These are phyloP conservation scores for Podarcis siculus DNA, from an alignment of 2,797 vertebrate genomes.

Conservation along the genomic window DNA sequence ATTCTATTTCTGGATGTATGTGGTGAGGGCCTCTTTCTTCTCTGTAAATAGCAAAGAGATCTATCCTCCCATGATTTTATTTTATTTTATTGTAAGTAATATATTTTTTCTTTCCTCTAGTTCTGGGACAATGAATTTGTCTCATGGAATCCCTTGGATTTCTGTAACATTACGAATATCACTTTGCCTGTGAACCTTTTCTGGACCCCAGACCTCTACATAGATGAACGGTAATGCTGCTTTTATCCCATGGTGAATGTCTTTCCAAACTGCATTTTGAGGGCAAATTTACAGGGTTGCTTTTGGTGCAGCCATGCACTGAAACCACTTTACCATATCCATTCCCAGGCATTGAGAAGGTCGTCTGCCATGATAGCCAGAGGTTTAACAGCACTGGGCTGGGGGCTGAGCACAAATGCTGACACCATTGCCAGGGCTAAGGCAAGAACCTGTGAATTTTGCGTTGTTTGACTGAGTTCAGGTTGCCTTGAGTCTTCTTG, in stretches of 20 bases:
- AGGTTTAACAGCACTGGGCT: not conserved
- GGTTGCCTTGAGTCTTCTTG: not conserved
- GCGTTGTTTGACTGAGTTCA: not conserved
- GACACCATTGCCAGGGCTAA: not conserved
- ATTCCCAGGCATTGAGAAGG: not conserved
- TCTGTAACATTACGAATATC: constrained; percentile 70
- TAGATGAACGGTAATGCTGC: constrained; percentile 60
- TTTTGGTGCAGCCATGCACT: too few species aligned
- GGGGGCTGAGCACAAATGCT: too few species aligned
- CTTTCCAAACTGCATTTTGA: not conserved
- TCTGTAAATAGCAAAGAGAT: not conserved
- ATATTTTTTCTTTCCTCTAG: constrained; percentile 43
- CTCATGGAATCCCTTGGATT: constrained; percentile 65
- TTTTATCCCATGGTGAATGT: not conserved
- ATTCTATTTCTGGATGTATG: constrained; percentile 59
- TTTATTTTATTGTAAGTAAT: not conserved
- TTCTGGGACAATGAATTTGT: constrained; percentile 65
- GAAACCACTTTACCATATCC: not conserved
- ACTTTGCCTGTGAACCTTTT: constrained; percentile 47
- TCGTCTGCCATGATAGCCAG: not conserved
- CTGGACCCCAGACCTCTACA: constrained; percentile 63
- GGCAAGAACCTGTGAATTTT: not conserved
- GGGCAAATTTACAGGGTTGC: not conserved
- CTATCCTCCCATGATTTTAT: not conserved
- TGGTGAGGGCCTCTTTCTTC: constrained; percentile 54